Evolutionary conservation across 2,888 invertebrate species (phyloP).

Genomic region (Miltochrista miniata): DNA sequence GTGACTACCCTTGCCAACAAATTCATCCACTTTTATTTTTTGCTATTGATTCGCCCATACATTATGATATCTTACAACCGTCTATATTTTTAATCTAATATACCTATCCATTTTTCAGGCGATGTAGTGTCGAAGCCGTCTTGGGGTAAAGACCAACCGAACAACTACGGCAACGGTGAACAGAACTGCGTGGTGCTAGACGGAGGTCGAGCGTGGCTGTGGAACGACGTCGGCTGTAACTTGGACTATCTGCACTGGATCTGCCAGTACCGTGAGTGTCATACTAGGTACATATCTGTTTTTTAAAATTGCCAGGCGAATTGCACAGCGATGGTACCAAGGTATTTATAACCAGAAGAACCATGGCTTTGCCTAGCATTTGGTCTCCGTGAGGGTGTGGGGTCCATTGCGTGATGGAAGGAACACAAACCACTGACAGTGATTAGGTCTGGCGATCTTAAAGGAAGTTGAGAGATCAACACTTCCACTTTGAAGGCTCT

Average conservation of each 20-base stretch:
- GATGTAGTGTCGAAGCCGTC: conserved; percentile 90
- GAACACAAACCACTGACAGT: too few species aligned
- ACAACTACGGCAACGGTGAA: conserved; percentile 95
- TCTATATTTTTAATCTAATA: too few species aligned
- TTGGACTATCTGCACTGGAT: conserved; percentile 97
- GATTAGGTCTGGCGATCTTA: too few species aligned
- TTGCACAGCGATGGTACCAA: conserved; percentile 27
- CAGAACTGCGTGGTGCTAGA: conserved; percentile 97
- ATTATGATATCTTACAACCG: too few species aligned
- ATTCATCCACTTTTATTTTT: too few species aligned
- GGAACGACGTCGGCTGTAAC: conserved; percentile 98
- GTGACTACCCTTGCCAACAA: too few species aligned
- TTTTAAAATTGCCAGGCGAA: conserved; percentile 54
- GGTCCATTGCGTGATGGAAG: too few species aligned
- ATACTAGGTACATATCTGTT: conserved; percentile 78
- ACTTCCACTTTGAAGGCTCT: too few species aligned
- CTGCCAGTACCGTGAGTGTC: conserved; percentile 93
- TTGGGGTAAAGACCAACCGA: conserved; percentile 97
- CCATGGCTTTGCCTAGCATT: too few species aligned
- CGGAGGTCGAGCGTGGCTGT: conserved; percentile 94
- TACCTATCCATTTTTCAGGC: conserved; percentile 81
- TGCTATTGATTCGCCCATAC: too few species aligned
- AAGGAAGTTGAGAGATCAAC: too few species aligned
- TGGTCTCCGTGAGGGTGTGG: too few species aligned
- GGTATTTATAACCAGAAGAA: conserved; percentile 8